A percentile compares a stretch with the other conserved stretches of the same genome.
Evolutionary conservation across 2,888 invertebrate species (phyloP).

Genomic region (Ochropacha duplaris): DNA sequence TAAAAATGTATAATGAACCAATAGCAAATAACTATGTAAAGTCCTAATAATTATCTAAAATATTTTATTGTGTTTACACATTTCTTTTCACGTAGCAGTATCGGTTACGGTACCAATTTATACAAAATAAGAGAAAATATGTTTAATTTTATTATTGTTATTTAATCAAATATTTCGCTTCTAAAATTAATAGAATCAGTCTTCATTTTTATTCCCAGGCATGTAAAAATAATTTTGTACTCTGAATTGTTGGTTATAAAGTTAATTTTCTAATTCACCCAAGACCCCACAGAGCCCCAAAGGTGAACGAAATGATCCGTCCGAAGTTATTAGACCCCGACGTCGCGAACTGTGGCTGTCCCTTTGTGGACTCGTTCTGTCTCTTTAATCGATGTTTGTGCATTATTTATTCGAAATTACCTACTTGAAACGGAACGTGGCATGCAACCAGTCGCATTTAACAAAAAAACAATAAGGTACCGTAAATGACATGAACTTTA

Average conservation of each 20-base stretch:
- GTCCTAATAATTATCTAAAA: no score
- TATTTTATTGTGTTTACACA: background rate
- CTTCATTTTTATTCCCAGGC: background rate
- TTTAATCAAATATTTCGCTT: background rate
- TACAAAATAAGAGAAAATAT: background rate
- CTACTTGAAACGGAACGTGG: background rate
- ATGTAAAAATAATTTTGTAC: background rate
- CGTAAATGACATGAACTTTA: background rate
- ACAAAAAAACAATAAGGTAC: background rate
- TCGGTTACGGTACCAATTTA: background rate
- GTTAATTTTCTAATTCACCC: constrained; percentile 21
- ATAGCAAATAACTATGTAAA: background rate
- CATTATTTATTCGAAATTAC: constrained; percentile 1
- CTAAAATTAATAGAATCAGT: no score
- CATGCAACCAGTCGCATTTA: background rate
- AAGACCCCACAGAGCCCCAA: constrained; percentile 41
- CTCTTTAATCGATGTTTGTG: constrained; percentile 8
- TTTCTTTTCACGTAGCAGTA: background rate
- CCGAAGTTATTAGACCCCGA: constrained; percentile 69
- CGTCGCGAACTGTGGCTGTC: constrained; percentile 53
- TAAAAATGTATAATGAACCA: background rate
- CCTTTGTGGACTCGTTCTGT: constrained; percentile 19
- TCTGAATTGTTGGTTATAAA: background rate
- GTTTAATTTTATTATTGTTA: background rate
- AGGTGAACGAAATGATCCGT: constrained; percentile 76